Conservation (phyloP, 2,797 vertebrate species). For the Acanthurus tractus region DNA sequence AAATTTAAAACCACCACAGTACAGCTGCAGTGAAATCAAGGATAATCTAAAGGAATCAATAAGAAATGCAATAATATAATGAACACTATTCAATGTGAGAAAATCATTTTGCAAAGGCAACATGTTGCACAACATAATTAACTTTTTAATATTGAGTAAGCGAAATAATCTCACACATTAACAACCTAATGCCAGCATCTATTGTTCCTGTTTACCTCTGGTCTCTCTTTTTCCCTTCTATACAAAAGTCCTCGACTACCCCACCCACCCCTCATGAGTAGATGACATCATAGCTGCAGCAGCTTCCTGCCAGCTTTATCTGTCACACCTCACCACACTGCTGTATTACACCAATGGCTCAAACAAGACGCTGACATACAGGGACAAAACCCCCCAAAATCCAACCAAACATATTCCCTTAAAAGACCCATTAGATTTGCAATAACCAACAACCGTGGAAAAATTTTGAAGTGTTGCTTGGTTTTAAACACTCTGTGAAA, state of each 20-base stretch:
- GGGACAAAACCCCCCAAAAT: not conserved
- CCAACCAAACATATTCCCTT: not conserved
- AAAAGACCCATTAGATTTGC: not conserved
- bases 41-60: not conserved
- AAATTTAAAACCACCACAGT: too few relatives aligned
- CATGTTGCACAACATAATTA: not conserved
- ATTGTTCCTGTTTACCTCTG: constrained; percentile 49
- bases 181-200: constrained; percentile 26
- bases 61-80: not conserved
- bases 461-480: not conserved
- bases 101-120: not conserved
- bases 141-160: not conserved
- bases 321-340: constrained; percentile 59
- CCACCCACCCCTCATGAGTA: constrained; percentile 60
- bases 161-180: constrained; percentile 25
- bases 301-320: constrained; percentile 74
- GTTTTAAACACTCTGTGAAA: not conserved
- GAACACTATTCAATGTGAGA: not conserved
- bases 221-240: not conserved
- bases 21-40: constrained; percentile 2
- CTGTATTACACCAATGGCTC: constrained; percentile 32
- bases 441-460: not conserved
- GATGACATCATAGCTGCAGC: constrained; percentile 88
- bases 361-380: not conserved
- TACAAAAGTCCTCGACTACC: constrained; percentile 49